Evolutionary conservation across 2,888 invertebrate species (phyloP), one percentile per base, ranked within the genome.

Genomic region (Thelaira solivaga): DNA sequence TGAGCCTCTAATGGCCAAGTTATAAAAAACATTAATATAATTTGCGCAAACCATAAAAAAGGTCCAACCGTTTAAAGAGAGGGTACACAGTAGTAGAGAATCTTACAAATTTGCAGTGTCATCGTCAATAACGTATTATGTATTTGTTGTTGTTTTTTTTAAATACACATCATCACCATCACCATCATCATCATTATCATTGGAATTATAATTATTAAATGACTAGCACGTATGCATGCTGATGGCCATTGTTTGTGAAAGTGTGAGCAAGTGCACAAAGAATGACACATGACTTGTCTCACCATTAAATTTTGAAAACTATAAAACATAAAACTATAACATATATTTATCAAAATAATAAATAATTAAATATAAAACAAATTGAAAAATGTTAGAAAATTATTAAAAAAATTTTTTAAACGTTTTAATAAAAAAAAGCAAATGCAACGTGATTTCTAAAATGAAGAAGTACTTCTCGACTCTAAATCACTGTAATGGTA

Each of bases 1-100:
- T 26, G 57, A 10, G 16, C 53, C 18, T 65, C 26, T 51, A 67
- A 67, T 65, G 31, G 51, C 45, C 74, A 78, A 74, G 74, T 74
- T 74, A 78, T 55, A 78, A 78, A 65, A 74, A 78, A 71, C 78
- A 71, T 78, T 74, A 61, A 65, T 61, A 74, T 74, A 74, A 78
- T 74, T 78, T 74, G 74, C 74, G 61, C 59, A 59, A 61, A 34
- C 34, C 64, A 18, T 22, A 47, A 39, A 55, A 39, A 64, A 16
- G 13, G 45, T 11, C 13, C 22, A 13, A 59, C 29, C 26, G 5
- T 24, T 34, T 11, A 5, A 18, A 29, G 7, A 31, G 24, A 16
- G 26, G 39, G 16, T 31, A n/a, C n/a, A 39, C 29, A 69, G 53
- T 31, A 13, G 39, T 29, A 18, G 36, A 39, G 26, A 26, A n/a